A percentile compares a stretch with the other conserved stretches of the same genome.
Evolutionary conservation across 2,888 invertebrate genomes (phyloP).

Genomic region (Orchesella flavescens): DNA sequence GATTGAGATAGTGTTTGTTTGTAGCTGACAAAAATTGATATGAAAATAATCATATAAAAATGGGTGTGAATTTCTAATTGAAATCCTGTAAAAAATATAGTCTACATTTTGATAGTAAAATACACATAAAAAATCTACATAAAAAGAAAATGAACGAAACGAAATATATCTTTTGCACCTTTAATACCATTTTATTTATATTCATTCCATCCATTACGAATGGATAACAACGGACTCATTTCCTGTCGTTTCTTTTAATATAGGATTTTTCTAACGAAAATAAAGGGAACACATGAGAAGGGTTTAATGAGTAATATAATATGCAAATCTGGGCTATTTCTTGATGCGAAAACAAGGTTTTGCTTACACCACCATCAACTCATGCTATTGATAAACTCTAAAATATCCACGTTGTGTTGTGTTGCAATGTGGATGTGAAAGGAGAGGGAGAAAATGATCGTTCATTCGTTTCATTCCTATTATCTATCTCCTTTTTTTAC

Average conservation of each 20-base stretch:
- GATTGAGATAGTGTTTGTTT: conserved; percentile 23
- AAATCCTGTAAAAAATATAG: conserved; percentile 15
- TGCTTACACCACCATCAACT: not conserved
- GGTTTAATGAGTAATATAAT: not conserved
- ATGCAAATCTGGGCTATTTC: conserved; percentile 12
- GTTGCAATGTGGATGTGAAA: not conserved
- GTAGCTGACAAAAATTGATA: conserved; percentile 5
- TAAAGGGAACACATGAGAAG: not conserved
- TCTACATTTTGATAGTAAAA: conserved; percentile 4
- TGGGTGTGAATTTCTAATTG: conserved; percentile 58
- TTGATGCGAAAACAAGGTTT: conserved; percentile 9
- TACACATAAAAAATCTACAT: not conserved
- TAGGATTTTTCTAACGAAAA: not conserved
- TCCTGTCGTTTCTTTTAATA: conserved; percentile 19
- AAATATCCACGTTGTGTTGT: not conserved
- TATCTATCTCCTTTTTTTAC: conserved; percentile 3
- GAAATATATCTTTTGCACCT: too few relatives aligned
- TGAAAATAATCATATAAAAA: not conserved
- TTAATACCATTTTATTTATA: not conserved
- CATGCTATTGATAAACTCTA: not conserved
- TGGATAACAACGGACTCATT: conserved; percentile 34
- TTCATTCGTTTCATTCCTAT: too few relatives aligned
- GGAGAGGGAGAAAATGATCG: too few relatives aligned
- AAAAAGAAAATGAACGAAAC: conserved; percentile 3
- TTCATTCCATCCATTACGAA: not conserved